Conservation (phyloP, 2,888 invertebrate species). For the Troides aeacus region DNA sequence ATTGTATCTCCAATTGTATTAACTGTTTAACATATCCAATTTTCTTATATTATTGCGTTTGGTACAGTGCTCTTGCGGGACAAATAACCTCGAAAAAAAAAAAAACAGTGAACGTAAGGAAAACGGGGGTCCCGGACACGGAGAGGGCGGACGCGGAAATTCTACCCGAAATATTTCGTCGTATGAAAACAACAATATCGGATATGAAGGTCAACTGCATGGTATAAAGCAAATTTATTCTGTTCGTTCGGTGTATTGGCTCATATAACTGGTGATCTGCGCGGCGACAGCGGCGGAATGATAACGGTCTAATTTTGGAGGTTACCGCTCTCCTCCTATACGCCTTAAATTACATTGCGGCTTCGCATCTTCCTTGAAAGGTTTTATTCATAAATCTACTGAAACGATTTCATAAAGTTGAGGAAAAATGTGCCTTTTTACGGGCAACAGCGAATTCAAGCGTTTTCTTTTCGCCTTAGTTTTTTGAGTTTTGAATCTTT, state of each 20-base stretch:
- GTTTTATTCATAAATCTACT: slow-evolving; percentile 79
- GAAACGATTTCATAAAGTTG: slow-evolving; percentile 75
- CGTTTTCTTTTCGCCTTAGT: slow-evolving; percentile 38
- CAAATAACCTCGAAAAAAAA: slow-evolving; percentile 53
- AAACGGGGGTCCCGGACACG: slow-evolving; percentile 46
- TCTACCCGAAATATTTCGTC: slow-evolving; percentile 61
- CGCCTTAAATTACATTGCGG: slow-evolving; percentile 75
- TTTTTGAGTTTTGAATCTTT: slow-evolving; percentile 26
- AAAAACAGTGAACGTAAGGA: slow-evolving; percentile 41
- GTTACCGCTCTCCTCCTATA: slow-evolving; percentile 62
- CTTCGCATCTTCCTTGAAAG: slow-evolving; percentile 72
- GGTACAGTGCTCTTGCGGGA: slow-evolving; percentile 39
- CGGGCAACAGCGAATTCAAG: slow-evolving; percentile 52
- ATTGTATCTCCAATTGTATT: slow-evolving; percentile 40
- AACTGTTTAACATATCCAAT: slow-evolving; percentile 54
- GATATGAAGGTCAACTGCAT: slow-evolving; percentile 75
- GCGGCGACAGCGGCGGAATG: slow-evolving; percentile 73
- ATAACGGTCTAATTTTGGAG: slow-evolving; percentile 77
- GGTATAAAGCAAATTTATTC: slow-evolving; percentile 78
- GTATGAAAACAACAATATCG: slow-evolving; percentile 72
- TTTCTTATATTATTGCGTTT: slow-evolving; percentile 49
- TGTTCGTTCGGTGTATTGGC: slow-evolving; percentile 75
- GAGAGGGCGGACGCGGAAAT: slow-evolving; percentile 52
- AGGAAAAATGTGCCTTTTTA: slow-evolving; percentile 63
- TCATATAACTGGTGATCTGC: slow-evolving; percentile 75